Percentiles rank a stretch among this genome's conserved stretches.
Conservation (phyloP, 1,140 invertebrate species). For the Diabrotica undecimpunctata region DNA sequence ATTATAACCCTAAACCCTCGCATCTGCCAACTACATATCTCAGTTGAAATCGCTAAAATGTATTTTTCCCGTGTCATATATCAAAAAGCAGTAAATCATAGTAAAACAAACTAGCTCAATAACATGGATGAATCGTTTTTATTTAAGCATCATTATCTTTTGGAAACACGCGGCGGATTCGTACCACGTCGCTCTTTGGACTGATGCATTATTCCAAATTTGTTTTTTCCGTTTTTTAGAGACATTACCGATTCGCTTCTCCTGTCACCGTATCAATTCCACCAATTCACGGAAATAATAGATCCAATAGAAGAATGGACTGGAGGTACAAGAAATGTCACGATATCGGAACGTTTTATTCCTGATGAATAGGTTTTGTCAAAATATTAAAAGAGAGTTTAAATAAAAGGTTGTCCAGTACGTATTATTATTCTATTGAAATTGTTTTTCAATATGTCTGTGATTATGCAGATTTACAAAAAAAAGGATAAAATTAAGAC, state of each 20-base stretch:
- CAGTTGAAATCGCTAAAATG: neutral
- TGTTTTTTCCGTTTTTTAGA: neutral
- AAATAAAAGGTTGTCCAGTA: too few species aligned
- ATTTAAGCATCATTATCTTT: slow-evolving; percentile 3
- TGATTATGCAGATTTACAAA: too few species aligned
- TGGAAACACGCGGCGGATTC: neutral
- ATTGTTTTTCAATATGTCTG: too few species aligned
- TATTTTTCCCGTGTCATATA: neutral
- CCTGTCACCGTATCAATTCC: neutral
- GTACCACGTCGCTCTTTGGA: slow-evolving; percentile 1
- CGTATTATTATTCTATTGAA: too few species aligned
- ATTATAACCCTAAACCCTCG: too few species aligned
- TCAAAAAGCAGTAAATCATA: neutral
- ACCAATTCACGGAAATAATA: neutral
- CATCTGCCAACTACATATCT: neutral
- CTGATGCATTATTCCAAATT: slow-evolving; percentile 2
- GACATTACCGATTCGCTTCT: neutral
- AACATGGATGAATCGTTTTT: neutral
- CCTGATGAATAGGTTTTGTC: too few species aligned
- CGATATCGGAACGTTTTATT: neutral
- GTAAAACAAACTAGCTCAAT: slow-evolving; percentile 3
- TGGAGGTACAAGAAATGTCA: neutral
- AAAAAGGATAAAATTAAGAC: too few species aligned
- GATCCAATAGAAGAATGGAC: neutral
- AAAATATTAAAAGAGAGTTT: too few species aligned